These are phyloP conservation scores for Harpagoxenus sublaevis DNA, from an alignment of 2,888 invertebrate genomes.

Conservation along the genomic window DNA sequence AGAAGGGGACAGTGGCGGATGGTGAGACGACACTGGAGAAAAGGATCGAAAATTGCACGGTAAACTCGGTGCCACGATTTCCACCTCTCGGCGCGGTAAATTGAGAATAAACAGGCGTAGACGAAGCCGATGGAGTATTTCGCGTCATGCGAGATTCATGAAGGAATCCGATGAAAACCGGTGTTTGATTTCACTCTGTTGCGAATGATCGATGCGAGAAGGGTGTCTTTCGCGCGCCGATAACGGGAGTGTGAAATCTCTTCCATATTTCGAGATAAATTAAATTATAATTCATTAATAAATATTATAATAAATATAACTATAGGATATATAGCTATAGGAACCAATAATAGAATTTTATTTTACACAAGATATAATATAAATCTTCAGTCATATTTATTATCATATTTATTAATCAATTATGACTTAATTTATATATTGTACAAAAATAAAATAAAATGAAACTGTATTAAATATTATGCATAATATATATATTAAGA, in stretches of 20 bases:
- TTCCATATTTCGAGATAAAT: background rate
- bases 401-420: too few species aligned
- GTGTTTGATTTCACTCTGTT: constrained; percentile 48
- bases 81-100: constrained; percentile 70
- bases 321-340: too few species aligned
- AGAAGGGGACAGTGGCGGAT: constrained; percentile 18
- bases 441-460: background rate
- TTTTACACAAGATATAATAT: background rate
- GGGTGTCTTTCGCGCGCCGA: background rate
- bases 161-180: constrained; percentile 44
- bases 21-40: constrained; percentile 52
- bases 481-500: background rate
- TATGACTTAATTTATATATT: too few species aligned
- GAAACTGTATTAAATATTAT: background rate
- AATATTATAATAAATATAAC: background rate
- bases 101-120: constrained; percentile 76
- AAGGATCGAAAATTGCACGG: constrained; percentile 76
- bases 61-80: constrained; percentile 77
- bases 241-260: background rate
- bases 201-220: constrained; percentile 21
- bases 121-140: constrained; percentile 57
- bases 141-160: constrained; percentile 32
- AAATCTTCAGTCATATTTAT: too few species aligned
- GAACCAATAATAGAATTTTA: background rate
- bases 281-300: constrained; percentile 1